These are phyloP conservation scores for Nephotettix cincticeps DNA, from an alignment of 1,140 invertebrate species.

Conservation along the genomic window DNA sequence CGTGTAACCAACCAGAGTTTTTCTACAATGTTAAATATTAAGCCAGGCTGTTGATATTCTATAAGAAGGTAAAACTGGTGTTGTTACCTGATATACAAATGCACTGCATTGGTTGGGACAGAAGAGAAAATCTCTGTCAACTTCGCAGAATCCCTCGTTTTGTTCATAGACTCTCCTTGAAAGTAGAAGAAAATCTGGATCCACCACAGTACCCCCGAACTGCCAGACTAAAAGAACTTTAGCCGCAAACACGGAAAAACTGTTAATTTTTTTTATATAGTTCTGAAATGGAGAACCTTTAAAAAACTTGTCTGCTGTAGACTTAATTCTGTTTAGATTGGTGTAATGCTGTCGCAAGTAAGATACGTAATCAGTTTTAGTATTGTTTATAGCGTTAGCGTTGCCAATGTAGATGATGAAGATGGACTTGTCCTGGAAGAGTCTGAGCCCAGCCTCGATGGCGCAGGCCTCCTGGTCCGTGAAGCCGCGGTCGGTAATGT, in stretches of 20 bases:
- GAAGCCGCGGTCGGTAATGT: neutral
- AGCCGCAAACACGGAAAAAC: neutral
- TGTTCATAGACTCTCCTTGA: neutral
- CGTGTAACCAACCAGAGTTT: no score
- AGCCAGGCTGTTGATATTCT: no score
- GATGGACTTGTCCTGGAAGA: slow-evolving; percentile 17
- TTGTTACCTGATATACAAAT: slow-evolving; percentile 4
- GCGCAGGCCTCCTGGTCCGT: slow-evolving; percentile 6
- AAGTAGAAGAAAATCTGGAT: neutral
- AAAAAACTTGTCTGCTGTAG: neutral
- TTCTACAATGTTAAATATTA: no score
- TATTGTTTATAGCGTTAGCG: neutral
- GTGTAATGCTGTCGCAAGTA: neutral
- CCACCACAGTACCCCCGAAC: neutral
- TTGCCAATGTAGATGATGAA: slow-evolving; percentile 5
- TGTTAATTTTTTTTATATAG: neutral
- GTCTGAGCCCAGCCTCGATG: neutral
- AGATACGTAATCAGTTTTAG: neutral
- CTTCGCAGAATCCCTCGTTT: slow-evolving; percentile 15
- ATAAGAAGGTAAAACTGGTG: no score
- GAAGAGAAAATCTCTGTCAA: slow-evolving; percentile 9
- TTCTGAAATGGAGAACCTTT: neutral
- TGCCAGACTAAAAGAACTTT: slow-evolving; percentile 19
- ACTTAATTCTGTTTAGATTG: slow-evolving; percentile 9
- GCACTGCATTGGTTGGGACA: slow-evolving; percentile 11